These are phyloP conservation scores for Ptilorrhoa leucosticta DNA, from an alignment of 2,113 vertebrate genomes.

Conservation along the genomic window DNA sequence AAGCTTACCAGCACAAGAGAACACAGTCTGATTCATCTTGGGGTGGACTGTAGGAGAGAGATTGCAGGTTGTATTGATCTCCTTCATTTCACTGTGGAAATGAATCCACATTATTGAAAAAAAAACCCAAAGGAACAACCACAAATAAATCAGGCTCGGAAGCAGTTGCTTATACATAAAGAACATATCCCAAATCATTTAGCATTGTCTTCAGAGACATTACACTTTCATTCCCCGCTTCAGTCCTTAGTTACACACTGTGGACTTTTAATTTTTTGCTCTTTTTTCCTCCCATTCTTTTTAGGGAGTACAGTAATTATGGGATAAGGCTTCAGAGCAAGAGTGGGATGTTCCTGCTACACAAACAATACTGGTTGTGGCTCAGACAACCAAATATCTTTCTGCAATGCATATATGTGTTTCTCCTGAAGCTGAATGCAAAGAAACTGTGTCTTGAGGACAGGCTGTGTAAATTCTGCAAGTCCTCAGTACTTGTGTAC, in stretches of 20 bases:
- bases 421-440: background rate
- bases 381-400: background rate
- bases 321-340: background rate
- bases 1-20: constrained; percentile 7
- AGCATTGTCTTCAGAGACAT: background rate
- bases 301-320: background rate
- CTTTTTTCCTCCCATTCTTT: background rate
- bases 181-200: background rate
- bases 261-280: background rate
- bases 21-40: background rate
- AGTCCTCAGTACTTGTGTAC: background rate
- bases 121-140: background rate
- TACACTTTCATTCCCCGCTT: background rate
- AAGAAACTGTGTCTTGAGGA: background rate
- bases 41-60: background rate
- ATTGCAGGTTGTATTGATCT: background rate
- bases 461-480: background rate
- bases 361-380: background rate
- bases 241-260: background rate
- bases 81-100: background rate
- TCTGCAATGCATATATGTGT: background rate
- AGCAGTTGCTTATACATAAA: background rate
- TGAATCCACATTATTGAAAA: background rate
- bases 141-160: background rate
- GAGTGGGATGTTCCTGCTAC: background rate